Evolutionary conservation across 1,140 invertebrate genomes (phyloP).

Genomic region (Gryllus bimaculatus): DNA sequence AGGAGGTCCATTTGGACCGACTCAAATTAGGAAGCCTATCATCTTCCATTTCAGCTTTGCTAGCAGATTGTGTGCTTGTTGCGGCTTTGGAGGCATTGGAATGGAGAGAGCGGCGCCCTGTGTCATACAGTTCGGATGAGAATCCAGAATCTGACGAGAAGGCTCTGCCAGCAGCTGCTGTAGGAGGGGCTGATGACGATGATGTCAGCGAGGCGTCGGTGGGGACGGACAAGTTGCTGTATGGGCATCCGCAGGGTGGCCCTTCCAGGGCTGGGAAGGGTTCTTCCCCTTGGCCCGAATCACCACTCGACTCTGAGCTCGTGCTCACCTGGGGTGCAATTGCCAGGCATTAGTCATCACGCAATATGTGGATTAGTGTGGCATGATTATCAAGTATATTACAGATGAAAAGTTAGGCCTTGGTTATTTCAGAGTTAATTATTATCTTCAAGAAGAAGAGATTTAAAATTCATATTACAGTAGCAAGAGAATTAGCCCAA

Average conservation of each 20-base stretch:
- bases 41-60: constrained; percentile 26
- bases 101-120: constrained; percentile 30
- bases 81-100: constrained; percentile 35
- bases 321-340: constrained; percentile 15
- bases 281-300: constrained; percentile 19
- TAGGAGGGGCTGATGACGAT: constrained; percentile 26
- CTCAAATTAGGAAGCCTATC: constrained; percentile 25
- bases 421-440: not conserved
- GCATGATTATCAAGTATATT: too few relatives aligned
- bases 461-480: too few relatives aligned
- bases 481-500: too few relatives aligned
- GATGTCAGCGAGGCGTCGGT: constrained; percentile 29
- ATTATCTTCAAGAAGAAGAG: too few relatives aligned
- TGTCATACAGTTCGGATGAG: constrained; percentile 29
- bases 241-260: constrained; percentile 18
- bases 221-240: not conserved
- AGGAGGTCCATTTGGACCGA: constrained; percentile 42
- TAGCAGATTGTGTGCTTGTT: constrained; percentile 32
- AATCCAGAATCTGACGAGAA: constrained; percentile 46
- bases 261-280: constrained; percentile 3
- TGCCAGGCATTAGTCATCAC: not conserved
- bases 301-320: constrained; percentile 13
- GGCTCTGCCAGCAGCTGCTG: constrained; percentile 32
- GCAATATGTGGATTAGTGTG: not conserved
- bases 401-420: not conserved